Evolutionary conservation across 2,797 vertebrate species (phyloP), one percentile per base, ranked within the genome.

Genomic region (Sphaeramia orbicularis): DNA sequence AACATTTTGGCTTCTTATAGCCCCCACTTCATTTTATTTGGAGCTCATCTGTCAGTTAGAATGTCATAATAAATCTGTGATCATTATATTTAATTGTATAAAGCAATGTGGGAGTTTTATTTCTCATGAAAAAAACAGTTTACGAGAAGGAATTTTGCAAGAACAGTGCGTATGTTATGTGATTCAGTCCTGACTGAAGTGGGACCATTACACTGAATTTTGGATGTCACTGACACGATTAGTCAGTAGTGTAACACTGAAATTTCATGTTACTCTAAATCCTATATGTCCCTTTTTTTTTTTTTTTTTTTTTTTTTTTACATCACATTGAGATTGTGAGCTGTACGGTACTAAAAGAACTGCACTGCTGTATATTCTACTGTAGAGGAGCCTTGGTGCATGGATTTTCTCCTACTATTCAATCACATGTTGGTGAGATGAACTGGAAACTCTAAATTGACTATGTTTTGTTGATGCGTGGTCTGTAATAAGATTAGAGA

Each of bases 221-320:
- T 24, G 37, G 60, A 68, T 36, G 36, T 85, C 71, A 76, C 16
- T 48, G 14, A 55, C 7, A 40, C 14, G 27, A 64, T 63, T 42
- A 32, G 14, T 47, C 19, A 55, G 4, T 14, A 49, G 11, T 36
- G 27, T 77, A 82, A 85, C 75, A 74, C 14, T 59, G 27, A 81
- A 64, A 62, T 66, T 74, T 74, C 51, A 30, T 21, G 10, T 19
- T 64, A 60, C 9, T 50, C 10, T 6, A 15, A n/a, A 15, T 41
- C 0, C 1, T 40, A 2, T 41, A 16, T 18, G 32, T 44, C 1
- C n/a, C 11, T 48, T 16, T 65, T 56, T 54, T 43, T n/a, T n/a
- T n/a, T n/a, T n/a, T n/a, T n/a, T n/a, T n/a, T n/a, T n/a, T n/a
- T n/a, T n/a, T n/a, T n/a, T n/a, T n/a, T n/a, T n/a, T n/a, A n/a